Conservation (phyloP, 2,113 vertebrate genomes). For the Cheilinus undulatus region DNA sequence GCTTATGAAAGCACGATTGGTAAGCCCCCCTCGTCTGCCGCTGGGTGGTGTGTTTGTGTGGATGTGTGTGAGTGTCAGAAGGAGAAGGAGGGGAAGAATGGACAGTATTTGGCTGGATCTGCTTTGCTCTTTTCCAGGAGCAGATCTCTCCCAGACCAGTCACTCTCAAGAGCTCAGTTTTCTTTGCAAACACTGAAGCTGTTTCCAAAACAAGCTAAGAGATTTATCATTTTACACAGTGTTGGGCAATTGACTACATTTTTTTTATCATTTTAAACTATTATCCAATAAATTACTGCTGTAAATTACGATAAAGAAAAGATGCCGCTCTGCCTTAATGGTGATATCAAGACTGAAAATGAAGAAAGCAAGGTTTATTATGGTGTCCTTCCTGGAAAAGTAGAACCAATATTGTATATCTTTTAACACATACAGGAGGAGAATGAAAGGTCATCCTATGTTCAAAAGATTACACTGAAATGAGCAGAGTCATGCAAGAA, state of each 20-base stretch:
- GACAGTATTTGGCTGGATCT: slow-evolving; percentile 49
- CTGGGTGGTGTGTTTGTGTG: slow-evolving; percentile 57
- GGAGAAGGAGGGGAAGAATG: slow-evolving; percentile 29
- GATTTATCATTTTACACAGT: neutral
- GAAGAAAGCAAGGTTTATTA: neutral
- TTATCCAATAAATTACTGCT: neutral
- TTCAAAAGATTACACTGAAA: too few species aligned
- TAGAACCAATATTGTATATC: too few species aligned
- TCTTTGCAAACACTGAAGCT: slow-evolving; percentile 19
- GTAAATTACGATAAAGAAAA: neutral
- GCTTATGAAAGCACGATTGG: slow-evolving; percentile 76
- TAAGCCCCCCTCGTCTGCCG: slow-evolving; percentile 51
- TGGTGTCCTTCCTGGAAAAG: too few species aligned
- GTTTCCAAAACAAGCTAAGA: slow-evolving; percentile 14
- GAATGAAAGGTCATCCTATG: too few species aligned
- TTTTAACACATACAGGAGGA: too few species aligned
- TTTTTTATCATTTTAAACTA: neutral
- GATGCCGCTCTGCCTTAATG: neutral
- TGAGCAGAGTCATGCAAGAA: too few species aligned
- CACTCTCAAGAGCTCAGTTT: slow-evolving; percentile 24
- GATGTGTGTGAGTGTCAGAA: slow-evolving; percentile 32
- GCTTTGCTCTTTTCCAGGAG: slow-evolving; percentile 40
- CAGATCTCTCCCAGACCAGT: slow-evolving; percentile 20
- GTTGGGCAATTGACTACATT: neutral
- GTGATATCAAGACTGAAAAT: neutral